phyloP scores from a whole-genome alignment of 2,113 vertebrate species.

The Hoplias malabaricus region DNA sequence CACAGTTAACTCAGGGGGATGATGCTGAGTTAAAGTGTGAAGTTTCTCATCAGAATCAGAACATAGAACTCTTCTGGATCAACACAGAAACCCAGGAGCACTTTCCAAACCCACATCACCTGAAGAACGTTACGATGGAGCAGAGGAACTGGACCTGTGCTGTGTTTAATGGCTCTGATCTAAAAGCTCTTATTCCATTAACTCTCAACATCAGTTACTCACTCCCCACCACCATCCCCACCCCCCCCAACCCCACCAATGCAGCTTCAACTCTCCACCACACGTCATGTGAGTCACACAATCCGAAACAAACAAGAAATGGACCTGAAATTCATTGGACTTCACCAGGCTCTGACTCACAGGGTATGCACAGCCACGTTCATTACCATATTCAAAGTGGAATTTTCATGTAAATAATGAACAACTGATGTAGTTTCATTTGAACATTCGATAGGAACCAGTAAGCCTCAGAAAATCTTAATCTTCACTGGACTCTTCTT shows the following conservation, averaged over 20 bases:
- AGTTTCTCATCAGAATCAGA: background rate
- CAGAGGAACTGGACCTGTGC: background rate
- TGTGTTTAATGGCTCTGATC: background rate
- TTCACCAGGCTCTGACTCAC: background rate
- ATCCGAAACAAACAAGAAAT: background rate
- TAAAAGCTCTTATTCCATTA: conserved; percentile 11
- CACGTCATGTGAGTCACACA: background rate
- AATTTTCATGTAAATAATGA: background rate
- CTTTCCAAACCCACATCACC: background rate
- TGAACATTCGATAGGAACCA: background rate
- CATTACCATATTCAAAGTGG: background rate
- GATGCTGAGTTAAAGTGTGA: background rate
- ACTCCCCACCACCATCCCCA: background rate
- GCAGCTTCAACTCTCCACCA: no score
- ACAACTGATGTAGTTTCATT: background rate
- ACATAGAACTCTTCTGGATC: background rate
- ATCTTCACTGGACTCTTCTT: background rate
- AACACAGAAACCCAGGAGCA: background rate
- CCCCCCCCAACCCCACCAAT: background rate
- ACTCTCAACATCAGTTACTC: background rate
- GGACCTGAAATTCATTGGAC: background rate
- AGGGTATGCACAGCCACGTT: background rate
- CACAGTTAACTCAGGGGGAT: background rate
- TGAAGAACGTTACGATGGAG: background rate
- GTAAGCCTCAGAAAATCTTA: no score